phyloP scores from a whole-genome alignment of 2,113 vertebrate genomes.

The Oophaga pumilio region DNA sequence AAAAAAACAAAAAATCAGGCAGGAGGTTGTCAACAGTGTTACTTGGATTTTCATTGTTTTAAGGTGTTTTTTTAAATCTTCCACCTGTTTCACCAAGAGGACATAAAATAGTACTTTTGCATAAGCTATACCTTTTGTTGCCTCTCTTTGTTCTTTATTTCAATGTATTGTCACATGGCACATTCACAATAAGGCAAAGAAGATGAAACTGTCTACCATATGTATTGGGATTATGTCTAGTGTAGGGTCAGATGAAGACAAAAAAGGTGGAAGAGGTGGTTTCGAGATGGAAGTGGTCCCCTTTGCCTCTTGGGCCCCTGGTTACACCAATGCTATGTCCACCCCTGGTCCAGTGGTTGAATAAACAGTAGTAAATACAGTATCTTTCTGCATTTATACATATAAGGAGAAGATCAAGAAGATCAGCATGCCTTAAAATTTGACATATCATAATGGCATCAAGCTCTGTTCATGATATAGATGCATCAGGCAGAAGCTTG shows the following conservation, averaged over 20 bases:
- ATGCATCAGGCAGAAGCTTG: constrained; percentile 49
- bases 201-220: not conserved
- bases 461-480: constrained; percentile 42
- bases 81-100: not conserved
- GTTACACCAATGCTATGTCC: too few species aligned
- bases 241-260: too few species aligned
- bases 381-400: not conserved
- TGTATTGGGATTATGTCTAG: not conserved
- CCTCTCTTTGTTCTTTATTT: not conserved
- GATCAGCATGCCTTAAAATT: constrained; percentile 28
- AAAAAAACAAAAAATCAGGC: not conserved
- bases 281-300: too few species aligned
- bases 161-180: not conserved
- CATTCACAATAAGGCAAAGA: not conserved
- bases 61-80: not conserved
- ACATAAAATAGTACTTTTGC: not conserved
- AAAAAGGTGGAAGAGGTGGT: too few species aligned
- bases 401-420: not conserved
- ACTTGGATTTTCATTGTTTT: not conserved
- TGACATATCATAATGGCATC: constrained; percentile 50
- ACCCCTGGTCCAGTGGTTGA: not conserved
- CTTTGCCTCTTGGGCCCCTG: too few species aligned
- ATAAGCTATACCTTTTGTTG: not conserved
- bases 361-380: not conserved
- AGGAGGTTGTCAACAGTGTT: not conserved